Conservation (phyloP, 2,888 invertebrate species). For the Hirtodrosophila cameraria region DNA sequence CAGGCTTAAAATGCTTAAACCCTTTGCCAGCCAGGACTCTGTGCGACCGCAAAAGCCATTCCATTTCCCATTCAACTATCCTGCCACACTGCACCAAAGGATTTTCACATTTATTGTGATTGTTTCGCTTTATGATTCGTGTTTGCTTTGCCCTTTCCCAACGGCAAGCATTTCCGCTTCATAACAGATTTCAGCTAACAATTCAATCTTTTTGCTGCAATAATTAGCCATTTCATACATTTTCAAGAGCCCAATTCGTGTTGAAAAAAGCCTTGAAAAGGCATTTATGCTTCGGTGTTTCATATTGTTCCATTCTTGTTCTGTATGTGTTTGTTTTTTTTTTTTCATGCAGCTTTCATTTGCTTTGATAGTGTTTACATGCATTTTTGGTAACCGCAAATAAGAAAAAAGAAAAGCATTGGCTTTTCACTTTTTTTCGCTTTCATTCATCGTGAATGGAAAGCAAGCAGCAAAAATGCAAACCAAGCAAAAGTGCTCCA, state of each 20-base stretch:
- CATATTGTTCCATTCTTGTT: conserved; percentile 9
- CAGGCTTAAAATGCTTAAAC: conserved; percentile 36
- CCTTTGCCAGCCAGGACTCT: neutral
- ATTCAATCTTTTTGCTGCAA: neutral
- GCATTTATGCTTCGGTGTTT: conserved; percentile 25
- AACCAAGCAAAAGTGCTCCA: conserved; percentile 28
- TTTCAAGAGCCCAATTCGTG: neutral
- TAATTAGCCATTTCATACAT: neutral
- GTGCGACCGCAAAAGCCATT: conserved; percentile 35
- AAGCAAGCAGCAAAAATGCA: conserved; percentile 17
- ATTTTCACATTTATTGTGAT: conserved; percentile 67
- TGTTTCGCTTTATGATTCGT: conserved; percentile 60
- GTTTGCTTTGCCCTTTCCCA: conserved; percentile 10
- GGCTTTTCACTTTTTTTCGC: conserved; percentile 18
- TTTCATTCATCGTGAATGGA: conserved; percentile 39
- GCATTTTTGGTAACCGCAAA: conserved; percentile 42
- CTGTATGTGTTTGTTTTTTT: neutral
- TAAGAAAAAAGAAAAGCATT: conserved; percentile 14
- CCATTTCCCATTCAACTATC: conserved; percentile 46
- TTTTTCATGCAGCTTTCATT: conserved; percentile 32
- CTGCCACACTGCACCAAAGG: conserved; percentile 35
- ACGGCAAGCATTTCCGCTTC: neutral
- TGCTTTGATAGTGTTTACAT: conserved; percentile 54
- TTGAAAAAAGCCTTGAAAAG: neutral
- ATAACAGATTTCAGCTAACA: neutral